phyloP scores from a whole-genome alignment of 2,113 vertebrate species.

The Marcusenius ussheri region DNA sequence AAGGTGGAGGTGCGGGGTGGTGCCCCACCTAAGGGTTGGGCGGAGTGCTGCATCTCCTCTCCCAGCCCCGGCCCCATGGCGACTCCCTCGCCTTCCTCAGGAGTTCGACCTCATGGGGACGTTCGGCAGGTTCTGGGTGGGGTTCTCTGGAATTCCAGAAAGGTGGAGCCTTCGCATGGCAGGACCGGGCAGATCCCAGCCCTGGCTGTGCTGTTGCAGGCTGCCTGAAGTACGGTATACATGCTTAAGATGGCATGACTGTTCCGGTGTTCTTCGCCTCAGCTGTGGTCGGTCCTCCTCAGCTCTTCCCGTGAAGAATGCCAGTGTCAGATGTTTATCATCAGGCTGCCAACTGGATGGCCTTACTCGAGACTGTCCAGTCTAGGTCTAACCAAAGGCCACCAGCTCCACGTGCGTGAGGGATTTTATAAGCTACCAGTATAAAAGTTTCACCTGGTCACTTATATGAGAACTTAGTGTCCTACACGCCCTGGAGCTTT shows the following conservation, averaged over 20 bases:
- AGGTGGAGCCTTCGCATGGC: not conserved
- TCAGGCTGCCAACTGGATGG: not conserved
- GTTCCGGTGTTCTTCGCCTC: not conserved
- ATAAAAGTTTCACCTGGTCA: not conserved
- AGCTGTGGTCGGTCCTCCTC: not conserved
- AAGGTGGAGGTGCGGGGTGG: not conserved
- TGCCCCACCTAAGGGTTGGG: not conserved
- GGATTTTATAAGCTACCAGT: not conserved
- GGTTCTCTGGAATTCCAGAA: not conserved
- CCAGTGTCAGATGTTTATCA: not conserved
- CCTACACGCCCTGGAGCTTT: not conserved
- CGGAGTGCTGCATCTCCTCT: not conserved
- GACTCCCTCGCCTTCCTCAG: not conserved
- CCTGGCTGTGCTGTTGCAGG: not conserved
- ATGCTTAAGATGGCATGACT: not conserved
- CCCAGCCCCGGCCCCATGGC: not conserved
- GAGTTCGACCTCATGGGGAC: not conserved
- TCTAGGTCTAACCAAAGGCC: not conserved
- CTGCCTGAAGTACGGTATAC: not conserved
- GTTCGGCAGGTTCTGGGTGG: not conserved
- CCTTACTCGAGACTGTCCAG: not conserved
- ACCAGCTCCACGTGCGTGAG: not conserved
- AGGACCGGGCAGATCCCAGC: not conserved
- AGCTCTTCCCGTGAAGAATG: not conserved
- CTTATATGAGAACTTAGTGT: not conserved